Evolutionary conservation across 2,888 invertebrate species (phyloP).

Genomic region (Pachymerium ferrugineum): DNA sequence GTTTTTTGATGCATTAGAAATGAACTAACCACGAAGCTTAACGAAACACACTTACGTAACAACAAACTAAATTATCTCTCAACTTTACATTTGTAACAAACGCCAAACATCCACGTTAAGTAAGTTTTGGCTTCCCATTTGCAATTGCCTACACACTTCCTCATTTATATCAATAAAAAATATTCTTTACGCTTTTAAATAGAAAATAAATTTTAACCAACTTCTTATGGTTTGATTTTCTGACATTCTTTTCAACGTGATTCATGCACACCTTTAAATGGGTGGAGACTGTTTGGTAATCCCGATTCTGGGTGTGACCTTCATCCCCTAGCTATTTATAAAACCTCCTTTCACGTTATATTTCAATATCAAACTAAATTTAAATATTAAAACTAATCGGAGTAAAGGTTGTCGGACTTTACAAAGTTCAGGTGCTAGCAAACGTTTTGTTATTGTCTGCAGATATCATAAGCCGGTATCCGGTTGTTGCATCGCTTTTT

Average conservation of each 20-base stretch:
- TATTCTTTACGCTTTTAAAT: too few relatives aligned
- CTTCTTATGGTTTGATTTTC: not conserved
- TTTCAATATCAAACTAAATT: too few relatives aligned
- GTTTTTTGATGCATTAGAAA: too few relatives aligned
- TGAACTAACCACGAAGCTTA: too few relatives aligned
- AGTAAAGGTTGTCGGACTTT: not conserved
- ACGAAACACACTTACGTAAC: too few relatives aligned
- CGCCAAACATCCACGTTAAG: too few relatives aligned
- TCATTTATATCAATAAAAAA: conserved; percentile 2
- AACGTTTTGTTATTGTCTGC: not conserved
- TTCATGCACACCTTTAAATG: conserved; percentile 3
- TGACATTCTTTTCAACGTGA: not conserved
- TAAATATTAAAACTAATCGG: too few relatives aligned
- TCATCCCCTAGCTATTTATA: not conserved
- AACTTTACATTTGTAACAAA: too few relatives aligned
- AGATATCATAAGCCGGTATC: not conserved
- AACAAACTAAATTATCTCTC: too few relatives aligned
- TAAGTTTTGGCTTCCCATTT: not conserved
- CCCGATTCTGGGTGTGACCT: not conserved
- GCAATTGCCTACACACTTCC: not conserved
- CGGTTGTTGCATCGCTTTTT: too few relatives aligned
- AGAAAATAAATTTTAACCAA: too few relatives aligned
- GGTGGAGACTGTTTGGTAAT: conserved; percentile 4
- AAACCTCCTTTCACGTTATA: not conserved
- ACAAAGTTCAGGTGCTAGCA: not conserved